Conservation (phyloP, 2,113 vertebrate species). For the Climacteris rufus region DNA sequence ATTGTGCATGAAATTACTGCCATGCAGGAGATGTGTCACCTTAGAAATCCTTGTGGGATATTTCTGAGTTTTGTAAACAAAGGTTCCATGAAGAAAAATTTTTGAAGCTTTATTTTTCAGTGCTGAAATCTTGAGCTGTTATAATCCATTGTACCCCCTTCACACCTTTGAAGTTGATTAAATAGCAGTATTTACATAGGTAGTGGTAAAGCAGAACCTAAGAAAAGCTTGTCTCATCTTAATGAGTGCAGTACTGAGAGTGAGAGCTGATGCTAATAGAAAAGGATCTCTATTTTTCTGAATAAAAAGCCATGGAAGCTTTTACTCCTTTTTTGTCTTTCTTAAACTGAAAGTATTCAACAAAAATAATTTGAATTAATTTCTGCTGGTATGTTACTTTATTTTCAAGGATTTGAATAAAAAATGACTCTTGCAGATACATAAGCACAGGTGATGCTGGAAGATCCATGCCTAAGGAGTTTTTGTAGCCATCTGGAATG, state of each 20-base stretch:
- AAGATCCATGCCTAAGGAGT: not conserved
- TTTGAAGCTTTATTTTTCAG: not conserved
- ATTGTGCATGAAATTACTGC: not conserved
- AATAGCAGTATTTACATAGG: not conserved
- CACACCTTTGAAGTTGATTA: not conserved
- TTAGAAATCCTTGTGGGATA: not conserved
- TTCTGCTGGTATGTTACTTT: not conserved
- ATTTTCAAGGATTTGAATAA: not conserved
- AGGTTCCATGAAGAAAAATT: not conserved
- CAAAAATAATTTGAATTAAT: not conserved
- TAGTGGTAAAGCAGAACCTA: not conserved
- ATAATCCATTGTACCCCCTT: not conserved
- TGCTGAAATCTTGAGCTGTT: not conserved
- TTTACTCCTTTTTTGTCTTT: not conserved
- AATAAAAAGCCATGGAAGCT: not conserved
- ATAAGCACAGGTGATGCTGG: rapidly evolving
- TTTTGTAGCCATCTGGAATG: not conserved
- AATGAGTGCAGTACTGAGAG: not conserved
- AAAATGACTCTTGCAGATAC: not conserved
- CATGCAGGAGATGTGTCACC: not conserved
- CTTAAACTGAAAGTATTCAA: not conserved
- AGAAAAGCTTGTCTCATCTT: not conserved
- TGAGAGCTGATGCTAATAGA: not conserved
- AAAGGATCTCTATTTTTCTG: not conserved
- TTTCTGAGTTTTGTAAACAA: not conserved